Percentiles rank a stretch among this genome's conserved stretches.
phyloP scores from a whole-genome alignment of 2,113 vertebrate genomes.

The Indicator indicator region DNA sequence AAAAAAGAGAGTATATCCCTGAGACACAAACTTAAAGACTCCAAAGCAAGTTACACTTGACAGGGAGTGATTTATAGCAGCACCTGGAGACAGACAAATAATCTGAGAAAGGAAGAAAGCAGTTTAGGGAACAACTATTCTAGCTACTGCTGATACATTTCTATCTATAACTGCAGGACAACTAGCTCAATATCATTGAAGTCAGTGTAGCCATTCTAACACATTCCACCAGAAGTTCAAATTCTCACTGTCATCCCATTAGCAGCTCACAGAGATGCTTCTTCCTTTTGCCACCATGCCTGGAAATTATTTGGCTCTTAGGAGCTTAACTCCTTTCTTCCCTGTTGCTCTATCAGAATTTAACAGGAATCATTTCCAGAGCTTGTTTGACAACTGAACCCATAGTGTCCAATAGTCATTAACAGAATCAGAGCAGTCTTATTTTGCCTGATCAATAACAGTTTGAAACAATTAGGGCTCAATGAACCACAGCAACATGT shows the following conservation, averaged over 20 bases:
- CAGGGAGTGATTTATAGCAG: neutral
- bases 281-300: neutral
- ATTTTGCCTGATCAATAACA: conserved; percentile 55
- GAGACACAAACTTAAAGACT: neutral
- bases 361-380: neutral
- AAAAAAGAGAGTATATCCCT: neutral
- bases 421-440: conserved; percentile 12
- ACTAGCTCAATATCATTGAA: neutral
- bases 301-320: neutral
- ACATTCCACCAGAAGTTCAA: neutral
- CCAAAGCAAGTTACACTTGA: neutral
- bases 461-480: conserved; percentile 28
- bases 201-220: neutral
- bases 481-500: conserved; percentile 27
- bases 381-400: conserved; percentile 21
- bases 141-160: neutral
- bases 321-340: neutral
- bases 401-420: conserved; percentile 38
- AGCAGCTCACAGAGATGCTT: neutral
- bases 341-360: neutral
- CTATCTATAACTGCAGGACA: neutral
- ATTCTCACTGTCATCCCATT: too few species aligned
- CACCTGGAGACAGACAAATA: fast-evolving
- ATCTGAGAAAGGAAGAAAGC: neutral
- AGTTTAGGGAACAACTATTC: neutral